phyloP scores from a whole-genome alignment of 2,888 invertebrate genomes.

The Oxycera nigricornis region DNA sequence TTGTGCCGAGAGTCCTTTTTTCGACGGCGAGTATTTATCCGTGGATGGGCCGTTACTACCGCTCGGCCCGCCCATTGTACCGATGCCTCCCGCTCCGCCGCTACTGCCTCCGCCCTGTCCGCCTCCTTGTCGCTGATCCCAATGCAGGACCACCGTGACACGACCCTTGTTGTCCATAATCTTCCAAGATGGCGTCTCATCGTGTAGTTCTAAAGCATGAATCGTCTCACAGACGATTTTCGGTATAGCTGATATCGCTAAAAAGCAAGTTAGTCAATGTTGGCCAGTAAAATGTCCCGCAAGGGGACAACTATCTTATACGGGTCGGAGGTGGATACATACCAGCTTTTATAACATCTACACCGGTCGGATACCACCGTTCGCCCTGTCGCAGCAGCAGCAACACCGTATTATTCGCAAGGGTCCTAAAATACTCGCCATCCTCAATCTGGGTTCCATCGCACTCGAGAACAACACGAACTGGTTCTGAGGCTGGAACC shows the following conservation, averaged over 20 bases:
- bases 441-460: conserved; percentile 98
- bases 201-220: conserved; percentile 92
- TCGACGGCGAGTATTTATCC: conserved; percentile 63
- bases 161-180: conserved; percentile 98
- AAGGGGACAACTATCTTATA: conserved; percentile 14
- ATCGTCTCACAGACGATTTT: conserved; percentile 97
- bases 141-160: conserved; percentile 94
- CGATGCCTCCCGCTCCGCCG: conserved; percentile 62
- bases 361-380: conserved; percentile 92
- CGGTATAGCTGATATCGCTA: conserved; percentile 95
- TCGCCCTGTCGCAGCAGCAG: conserved; percentile 88
- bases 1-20: conserved; percentile 65
- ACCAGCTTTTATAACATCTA: conserved; percentile 95
- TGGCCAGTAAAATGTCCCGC: background rate
- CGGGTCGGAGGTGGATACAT: conserved; percentile 52
- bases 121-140: conserved; percentile 87
- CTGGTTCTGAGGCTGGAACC: conserved; percentile 84
- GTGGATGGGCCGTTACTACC: conserved; percentile 56
- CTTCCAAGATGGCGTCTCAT: conserved; percentile 97
- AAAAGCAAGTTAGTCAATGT: conserved; percentile 52
- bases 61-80: conserved; percentile 55
- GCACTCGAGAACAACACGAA: conserved; percentile 89
- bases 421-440: conserved; percentile 93
- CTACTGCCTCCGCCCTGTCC: conserved; percentile 62
- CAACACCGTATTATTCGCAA: conserved; percentile 89